phyloP scores from a whole-genome alignment of 2,113 vertebrate genomes.

The Mirza zaza region DNA sequence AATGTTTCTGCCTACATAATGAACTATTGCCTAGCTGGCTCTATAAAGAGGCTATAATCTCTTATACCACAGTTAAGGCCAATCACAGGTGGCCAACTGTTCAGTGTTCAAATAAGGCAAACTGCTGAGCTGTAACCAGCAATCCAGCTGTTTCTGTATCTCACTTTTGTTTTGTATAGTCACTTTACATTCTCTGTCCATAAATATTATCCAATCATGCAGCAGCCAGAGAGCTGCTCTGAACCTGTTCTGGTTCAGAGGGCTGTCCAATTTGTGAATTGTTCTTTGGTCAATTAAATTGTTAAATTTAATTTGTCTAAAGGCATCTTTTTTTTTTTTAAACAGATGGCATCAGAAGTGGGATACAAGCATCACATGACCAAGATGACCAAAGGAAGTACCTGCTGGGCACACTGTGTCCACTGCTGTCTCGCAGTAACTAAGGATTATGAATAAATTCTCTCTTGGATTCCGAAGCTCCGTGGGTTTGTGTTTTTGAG shows the following conservation, averaged over 20 bases:
- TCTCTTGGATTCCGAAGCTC: not conserved
- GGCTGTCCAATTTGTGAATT: not conserved
- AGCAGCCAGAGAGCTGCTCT: not conserved
- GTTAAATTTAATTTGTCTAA: not conserved
- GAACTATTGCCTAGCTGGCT: not conserved
- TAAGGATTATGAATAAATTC: not conserved
- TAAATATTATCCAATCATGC: not conserved
- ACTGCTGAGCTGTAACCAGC: not conserved
- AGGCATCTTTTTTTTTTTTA: not conserved
- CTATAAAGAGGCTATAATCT: not conserved
- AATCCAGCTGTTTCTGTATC: not conserved
- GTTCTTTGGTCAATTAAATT: not conserved
- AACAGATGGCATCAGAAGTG: not conserved
- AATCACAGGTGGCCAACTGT: not conserved
- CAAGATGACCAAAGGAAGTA: not conserved
- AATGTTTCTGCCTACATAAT: not conserved
- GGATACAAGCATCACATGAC: not conserved
- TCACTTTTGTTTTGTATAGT: not conserved
- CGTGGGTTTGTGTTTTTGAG: not conserved
- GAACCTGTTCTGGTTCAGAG: not conserved
- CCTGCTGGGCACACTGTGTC: not conserved
- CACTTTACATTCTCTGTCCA: not conserved
- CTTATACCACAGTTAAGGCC: not conserved
- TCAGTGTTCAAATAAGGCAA: not conserved
- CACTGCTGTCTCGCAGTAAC: not conserved